Evolutionary conservation across 2,797 vertebrate species (phyloP), one percentile per base, ranked within the genome.

Genomic region (Smutsia temminckii): DNA sequence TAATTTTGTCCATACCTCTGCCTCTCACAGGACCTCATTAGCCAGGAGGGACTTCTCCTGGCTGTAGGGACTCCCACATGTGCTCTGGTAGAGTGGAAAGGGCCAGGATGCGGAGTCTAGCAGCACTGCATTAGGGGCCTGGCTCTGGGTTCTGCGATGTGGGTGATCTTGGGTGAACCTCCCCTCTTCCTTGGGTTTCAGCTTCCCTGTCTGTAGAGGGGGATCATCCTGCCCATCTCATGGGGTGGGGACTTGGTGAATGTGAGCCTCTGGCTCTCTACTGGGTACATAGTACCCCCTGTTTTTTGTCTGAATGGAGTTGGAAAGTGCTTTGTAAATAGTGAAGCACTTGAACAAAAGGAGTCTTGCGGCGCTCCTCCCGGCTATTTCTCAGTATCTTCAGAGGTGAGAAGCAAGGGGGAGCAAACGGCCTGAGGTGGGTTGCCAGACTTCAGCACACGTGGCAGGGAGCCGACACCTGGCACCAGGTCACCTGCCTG

Each of bases 381-480:
- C 53, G 2, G 63, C 37, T n/a, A 10, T 80, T 29, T 66, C 71
- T 77, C 66, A 16, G 81, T 17, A 5, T 79, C 92, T 68, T 63
- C 42, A 32, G 68, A 90, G 86, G 86, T 75, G 92, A 79, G 49
- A 89, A 86, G 68, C 32, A 3, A 78, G 59, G 32, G 75, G 53
- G 63, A 68, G 51, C 51, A 87, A 71, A 69, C 49, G 83, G 53
- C 81, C 88, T 12, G 81, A 92, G 57, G 6, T 2, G 68, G 21
- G 66, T 85, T 16, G 0, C 84, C 69, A 29, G 79, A 51, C 69
- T 7, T 55, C 74, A 55, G 84, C 74, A 46, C 80, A 90, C 53
- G 87, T 93, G 96, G 75, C 79, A 46, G 21, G 66, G 72, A 81
- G 55, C 95, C 72, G 14, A 68, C 71, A 78, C 66, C 92, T 97